Evolutionary conservation across 2,888 invertebrate species (phyloP).

Genomic region (Taphrorychus bicolor): DNA sequence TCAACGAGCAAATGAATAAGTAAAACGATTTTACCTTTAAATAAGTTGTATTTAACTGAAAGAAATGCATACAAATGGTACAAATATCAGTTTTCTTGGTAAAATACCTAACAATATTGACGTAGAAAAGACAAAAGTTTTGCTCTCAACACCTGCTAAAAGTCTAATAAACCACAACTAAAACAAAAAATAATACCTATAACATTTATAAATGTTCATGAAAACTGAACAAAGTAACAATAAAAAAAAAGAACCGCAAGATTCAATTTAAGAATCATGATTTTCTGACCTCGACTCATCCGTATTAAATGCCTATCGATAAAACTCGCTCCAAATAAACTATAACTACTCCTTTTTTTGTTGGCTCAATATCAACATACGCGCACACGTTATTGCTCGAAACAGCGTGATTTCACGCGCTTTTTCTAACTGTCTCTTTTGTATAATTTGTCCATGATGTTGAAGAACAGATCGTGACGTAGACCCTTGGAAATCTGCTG

Average conservation of each 20-base stretch:
- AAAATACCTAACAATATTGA: no score
- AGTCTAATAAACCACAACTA: background rate
- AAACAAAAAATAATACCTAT: background rate
- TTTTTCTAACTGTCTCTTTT: slow-evolving; percentile 64
- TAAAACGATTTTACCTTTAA: no score
- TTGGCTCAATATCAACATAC: background rate
- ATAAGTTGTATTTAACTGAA: no score
- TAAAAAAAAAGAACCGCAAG: background rate
- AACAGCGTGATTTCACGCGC: background rate
- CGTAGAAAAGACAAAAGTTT: no score
- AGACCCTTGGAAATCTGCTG: slow-evolving; percentile 83
- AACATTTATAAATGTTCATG: background rate
- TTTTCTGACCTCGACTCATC: background rate
- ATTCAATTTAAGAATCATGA: background rate
- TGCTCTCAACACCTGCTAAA: no score
- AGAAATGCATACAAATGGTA: no score
- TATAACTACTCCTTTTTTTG: no score
- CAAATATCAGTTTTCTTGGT: no score
- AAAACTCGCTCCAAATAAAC: background rate
- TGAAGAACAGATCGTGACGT: slow-evolving; percentile 82
- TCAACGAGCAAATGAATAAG: no score
- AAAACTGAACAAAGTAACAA: background rate
- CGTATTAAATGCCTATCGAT: background rate
- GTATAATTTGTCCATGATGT: slow-evolving; percentile 82
- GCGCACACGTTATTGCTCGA: background rate